Conservation (phyloP, 2,888 invertebrate genomes). For the Abscondita cerata region DNA sequence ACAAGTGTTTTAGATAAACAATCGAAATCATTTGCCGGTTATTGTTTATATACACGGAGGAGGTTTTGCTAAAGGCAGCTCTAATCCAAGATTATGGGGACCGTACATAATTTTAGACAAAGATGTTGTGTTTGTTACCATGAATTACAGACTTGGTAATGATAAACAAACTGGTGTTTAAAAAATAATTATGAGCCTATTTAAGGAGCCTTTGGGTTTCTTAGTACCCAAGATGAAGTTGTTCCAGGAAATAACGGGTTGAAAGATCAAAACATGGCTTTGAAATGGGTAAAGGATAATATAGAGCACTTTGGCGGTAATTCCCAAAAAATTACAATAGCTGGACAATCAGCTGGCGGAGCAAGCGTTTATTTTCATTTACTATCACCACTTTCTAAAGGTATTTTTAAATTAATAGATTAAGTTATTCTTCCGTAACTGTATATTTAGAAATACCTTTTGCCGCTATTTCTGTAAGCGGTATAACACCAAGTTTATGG, state of each 20-base stretch:
- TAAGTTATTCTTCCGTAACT: too few species aligned
- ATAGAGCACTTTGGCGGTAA: constrained; percentile 3
- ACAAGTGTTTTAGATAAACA: too few species aligned
- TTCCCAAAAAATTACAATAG: not conserved
- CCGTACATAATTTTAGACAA: too few species aligned
- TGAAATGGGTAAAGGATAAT: not conserved
- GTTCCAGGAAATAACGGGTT: not conserved
- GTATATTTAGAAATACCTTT: constrained; percentile 10
- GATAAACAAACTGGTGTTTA: too few species aligned
- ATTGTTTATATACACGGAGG: too few species aligned
- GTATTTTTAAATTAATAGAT: constrained; percentile 36
- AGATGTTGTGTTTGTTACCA: too few species aligned
- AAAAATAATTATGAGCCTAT: too few species aligned
- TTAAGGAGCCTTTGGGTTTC: not conserved
- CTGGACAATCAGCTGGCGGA: constrained; percentile 22
- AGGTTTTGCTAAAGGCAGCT: too few species aligned
- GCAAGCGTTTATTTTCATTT: constrained; percentile 57
- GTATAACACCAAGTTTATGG: constrained; percentile 65
- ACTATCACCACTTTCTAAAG: constrained; percentile 55
- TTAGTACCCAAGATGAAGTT: not conserved
- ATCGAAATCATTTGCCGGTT: too few species aligned
- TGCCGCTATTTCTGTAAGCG: constrained; percentile 79
- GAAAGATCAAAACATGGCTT: not conserved
- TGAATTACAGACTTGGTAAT: too few species aligned
- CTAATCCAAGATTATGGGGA: too few species aligned